Base-by-base conservation (phyloP, 1,140 invertebrate genomes). In the Trachelipus rathkii region DNA sequence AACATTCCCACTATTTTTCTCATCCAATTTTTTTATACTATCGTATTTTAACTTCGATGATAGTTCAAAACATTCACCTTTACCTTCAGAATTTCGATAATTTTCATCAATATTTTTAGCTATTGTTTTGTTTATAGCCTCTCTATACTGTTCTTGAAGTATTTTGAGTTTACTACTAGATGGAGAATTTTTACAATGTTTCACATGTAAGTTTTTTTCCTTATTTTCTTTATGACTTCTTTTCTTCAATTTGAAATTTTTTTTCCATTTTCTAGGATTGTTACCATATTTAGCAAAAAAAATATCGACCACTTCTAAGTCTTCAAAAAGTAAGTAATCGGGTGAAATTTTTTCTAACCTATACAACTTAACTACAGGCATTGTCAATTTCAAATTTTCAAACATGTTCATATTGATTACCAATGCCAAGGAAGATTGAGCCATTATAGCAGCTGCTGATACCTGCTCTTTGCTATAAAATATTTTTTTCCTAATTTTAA, bases 191-290 rank as follows among this genome's bases (percentile, higher is more conserved):
- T 60, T 60, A 60, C 1, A 19, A 60, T 3, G 50, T 60, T 60
- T 60, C 50, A 60, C 8, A 60, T 60, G 50, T 33, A 6, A 33
- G 19, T 60, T 60, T 60, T 4, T 13, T 13, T 15, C 19, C 50
- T 60, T 60, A 15, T 1, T 60, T 19, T 60, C 50, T 60, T 13
- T 60, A 15, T 60, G 11, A 15, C 19, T 60, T 60, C 19, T 13
- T 19, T 60, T 60, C 19, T 8, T 60, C 50, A 60, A 15, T 60
- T 19, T 60, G 8, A 1, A 60, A 13, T 4, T 15, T 60, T 60
- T 60, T 60, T 8, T 60, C 50, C 50, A 60, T 60, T 60, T 60
- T 60, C 19, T 60, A 60, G 50, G 50, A 60, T 60, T 60, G 4
- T 60, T 13, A 13, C 50, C 8, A 60, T 60, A 60, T 60, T 60